phyloP scores from a whole-genome alignment of 2,888 invertebrate species.

The Plagodis dolabraria region DNA sequence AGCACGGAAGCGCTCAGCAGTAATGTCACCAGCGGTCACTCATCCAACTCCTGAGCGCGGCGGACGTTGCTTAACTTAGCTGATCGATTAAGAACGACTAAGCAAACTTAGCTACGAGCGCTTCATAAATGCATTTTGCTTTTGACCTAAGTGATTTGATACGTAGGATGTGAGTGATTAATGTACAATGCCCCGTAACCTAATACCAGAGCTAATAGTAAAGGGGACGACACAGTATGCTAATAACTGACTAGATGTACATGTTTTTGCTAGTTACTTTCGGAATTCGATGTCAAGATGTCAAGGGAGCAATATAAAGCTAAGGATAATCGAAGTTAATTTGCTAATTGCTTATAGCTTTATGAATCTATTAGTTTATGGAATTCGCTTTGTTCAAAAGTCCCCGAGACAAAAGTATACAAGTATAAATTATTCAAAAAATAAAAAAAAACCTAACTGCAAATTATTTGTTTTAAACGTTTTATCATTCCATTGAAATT shows the following conservation, averaged over 20 bases:
- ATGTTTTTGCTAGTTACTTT: slow-evolving; percentile 37
- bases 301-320: slow-evolving; percentile 33
- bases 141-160: slow-evolving; percentile 24
- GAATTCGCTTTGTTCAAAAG: slow-evolving; percentile 14
- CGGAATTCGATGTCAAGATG: slow-evolving; percentile 37
- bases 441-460: no score
- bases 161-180: slow-evolving; percentile 28
- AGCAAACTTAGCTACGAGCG: no score
- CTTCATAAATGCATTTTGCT: slow-evolving; percentile 30
- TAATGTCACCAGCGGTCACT: no score
- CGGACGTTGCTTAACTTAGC: no score
- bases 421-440: no score
- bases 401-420: slow-evolving; percentile 10
- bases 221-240: slow-evolving; percentile 13
- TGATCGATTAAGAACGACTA: no score
- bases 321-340: slow-evolving; percentile 27
- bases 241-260: slow-evolving; percentile 12
- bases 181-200: slow-evolving; percentile 6
- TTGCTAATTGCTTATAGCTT: slow-evolving; percentile 27
- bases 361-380: slow-evolving; percentile 19
- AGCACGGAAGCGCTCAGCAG: no score
- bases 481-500: no score
- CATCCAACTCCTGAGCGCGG: no score
- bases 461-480: no score
- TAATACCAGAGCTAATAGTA: slow-evolving; percentile 15